Base-by-base conservation (phyloP, 1,140 invertebrate genomes). In the Nilaparvata lugens region DNA sequence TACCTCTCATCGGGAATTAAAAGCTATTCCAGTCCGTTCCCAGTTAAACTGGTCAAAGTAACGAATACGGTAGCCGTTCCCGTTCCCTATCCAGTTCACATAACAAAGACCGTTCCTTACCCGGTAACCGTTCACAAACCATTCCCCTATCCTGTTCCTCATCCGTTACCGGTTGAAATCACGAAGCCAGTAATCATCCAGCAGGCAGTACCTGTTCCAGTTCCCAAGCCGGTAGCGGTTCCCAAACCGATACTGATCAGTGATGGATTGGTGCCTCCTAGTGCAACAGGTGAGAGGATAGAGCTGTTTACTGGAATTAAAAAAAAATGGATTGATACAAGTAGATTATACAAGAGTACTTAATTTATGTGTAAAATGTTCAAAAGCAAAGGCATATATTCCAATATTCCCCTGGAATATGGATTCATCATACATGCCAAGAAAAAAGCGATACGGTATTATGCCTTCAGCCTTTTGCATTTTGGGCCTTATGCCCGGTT, bases 21-120 rank as follows among this genome's bases (percentile, higher is more conserved):
- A 35, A 35, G 31, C 7, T 35, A 35, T 11, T 35, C 16, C 45
- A 48, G 21, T 11, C 16, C n/a, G 21, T 60, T 19, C n/a, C 59
- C 52, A 11, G 59, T 60, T 1, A 60, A 60, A 52, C 18, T 60
- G 2, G 52, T 60, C 51, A 60, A 38, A 53, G 38, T 60, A 28
- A 60, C 59, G 38, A 60, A 60, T 13, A 60, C 59, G 3, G 59
- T 60, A 23, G 59, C 59, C 2, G 59, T 60, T n/a, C 59, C 59
- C 6, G 52, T 60, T 18, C 59, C 59, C 51, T 52, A 53, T 14
- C 59, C 59, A 13, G 19, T 54, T n/a, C 59, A 48, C 19, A 23
- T 55, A 35, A 13, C 59, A 2, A 60, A 55, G 25, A 18, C 53
- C 19, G 40, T 60, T 23, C 59, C 51, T 11, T 16, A 52, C 11